A percentile compares a stretch with the other conserved stretches of the same genome.
Conservation (phyloP, 2,113 vertebrate species). For the Lophochroa leadbeateri region DNA sequence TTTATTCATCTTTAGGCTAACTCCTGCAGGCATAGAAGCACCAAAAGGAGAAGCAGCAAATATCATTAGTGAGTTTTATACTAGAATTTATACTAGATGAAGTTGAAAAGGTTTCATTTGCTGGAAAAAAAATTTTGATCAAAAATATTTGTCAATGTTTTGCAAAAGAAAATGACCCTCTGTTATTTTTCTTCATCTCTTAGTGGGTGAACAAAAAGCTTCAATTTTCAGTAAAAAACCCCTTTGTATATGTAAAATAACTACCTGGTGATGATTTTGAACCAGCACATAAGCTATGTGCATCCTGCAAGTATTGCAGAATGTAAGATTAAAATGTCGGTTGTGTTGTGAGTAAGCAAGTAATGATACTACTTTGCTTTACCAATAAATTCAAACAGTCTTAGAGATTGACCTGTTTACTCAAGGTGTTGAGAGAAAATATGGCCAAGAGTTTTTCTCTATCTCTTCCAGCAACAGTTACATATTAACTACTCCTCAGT, state of each 20-base stretch:
- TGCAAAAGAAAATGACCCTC: neutral
- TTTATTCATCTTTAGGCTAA: neutral
- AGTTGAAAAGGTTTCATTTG: neutral
- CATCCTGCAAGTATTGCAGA: neutral
- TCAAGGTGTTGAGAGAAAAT: neutral
- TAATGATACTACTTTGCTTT: neutral
- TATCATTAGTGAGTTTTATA: neutral
- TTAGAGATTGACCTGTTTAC: slow-evolving; percentile 31
- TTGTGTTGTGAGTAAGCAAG: neutral
- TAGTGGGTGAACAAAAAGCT: neutral
- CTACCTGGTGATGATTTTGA: neutral
- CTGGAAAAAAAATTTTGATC: neutral
- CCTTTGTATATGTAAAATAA: neutral
- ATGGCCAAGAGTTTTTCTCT: neutral
- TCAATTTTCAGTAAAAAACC: neutral
- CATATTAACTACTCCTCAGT: neutral
- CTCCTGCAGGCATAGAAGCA: neutral
- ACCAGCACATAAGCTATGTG: neutral
- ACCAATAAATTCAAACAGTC: slow-evolving; percentile 4
- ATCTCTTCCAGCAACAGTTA: neutral
- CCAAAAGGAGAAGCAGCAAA: neutral
- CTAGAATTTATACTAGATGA: neutral
- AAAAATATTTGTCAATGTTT: neutral
- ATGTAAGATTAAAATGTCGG: neutral
- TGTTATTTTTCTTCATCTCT: neutral